phyloP scores from a whole-genome alignment of 2,797 vertebrate genomes.

The Alfaro cultratus region DNA sequence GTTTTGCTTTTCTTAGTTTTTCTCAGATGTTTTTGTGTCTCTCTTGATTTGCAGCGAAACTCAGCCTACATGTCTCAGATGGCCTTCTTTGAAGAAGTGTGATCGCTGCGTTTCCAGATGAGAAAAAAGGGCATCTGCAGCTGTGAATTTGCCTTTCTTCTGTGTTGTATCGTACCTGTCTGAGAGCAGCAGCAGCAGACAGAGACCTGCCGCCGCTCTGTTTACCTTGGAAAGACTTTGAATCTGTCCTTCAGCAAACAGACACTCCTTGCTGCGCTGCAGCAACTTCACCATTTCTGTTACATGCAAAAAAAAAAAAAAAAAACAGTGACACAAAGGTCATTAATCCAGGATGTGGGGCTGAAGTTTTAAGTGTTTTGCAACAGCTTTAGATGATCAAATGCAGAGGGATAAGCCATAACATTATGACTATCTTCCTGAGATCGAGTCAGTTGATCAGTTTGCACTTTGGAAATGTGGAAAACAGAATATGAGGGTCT shows the following conservation, averaged over 20 bases:
- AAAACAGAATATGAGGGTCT: not conserved
- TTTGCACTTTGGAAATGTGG: not conserved
- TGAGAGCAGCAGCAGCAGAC: slow-evolving; percentile 27
- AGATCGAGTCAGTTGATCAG: not conserved
- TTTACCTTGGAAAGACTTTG: slow-evolving; percentile 35
- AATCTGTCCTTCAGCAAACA: slow-evolving; percentile 13
- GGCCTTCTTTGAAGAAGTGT: slow-evolving; percentile 86
- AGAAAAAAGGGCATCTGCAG: slow-evolving; percentile 21
- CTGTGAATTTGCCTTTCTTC: slow-evolving; percentile 22
- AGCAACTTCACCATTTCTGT: slow-evolving; percentile 28
- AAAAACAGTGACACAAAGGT: slow-evolving; percentile 17
- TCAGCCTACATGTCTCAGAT: slow-evolving; percentile 86
- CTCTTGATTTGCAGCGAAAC: slow-evolving; percentile 78
- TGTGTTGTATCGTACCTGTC: slow-evolving; percentile 12
- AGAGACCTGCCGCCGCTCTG: slow-evolving; percentile 8
- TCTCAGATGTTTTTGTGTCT: not conserved
- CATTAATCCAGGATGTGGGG: slow-evolving; percentile 37
- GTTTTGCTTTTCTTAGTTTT: not conserved
- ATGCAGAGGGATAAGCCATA: not conserved
- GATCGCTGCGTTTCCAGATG: slow-evolving; percentile 43
- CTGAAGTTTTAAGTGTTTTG: slow-evolving; percentile 26
- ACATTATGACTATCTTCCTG: not conserved
- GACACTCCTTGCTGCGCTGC: slow-evolving; percentile 29
- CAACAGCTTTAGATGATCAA: slow-evolving; percentile 29
- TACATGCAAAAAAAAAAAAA: not conserved